Conservation (phyloP, 2,888 invertebrate species). For the Meteorus colon region DNA sequence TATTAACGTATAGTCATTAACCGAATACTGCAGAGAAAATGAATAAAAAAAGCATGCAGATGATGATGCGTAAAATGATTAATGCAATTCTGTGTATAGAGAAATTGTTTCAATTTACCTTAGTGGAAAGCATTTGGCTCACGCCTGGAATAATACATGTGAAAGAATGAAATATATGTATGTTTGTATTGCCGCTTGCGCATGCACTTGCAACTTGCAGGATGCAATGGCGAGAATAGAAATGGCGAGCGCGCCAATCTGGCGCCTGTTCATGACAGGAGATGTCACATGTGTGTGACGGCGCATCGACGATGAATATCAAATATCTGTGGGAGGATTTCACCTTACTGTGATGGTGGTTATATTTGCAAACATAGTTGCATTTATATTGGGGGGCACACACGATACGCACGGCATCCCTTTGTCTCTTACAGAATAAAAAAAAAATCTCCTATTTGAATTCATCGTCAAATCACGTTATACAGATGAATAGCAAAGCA, state of each 20-base stretch:
- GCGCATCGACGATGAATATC: slow-evolving; percentile 58
- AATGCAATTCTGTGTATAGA: neutral
- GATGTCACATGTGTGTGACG: slow-evolving; percentile 56
- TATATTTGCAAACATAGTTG: slow-evolving; percentile 1
- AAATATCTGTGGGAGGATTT: slow-evolving; percentile 42
- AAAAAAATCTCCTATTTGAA: neutral
- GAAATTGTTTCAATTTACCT: slow-evolving; percentile 29
- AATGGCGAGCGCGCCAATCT: slow-evolving; percentile 53
- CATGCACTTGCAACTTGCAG: slow-evolving; percentile 11
- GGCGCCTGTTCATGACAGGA: slow-evolving; percentile 57
- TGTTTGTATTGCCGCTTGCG: slow-evolving; percentile 12
- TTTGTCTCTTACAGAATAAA: neutral
- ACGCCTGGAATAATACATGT: slow-evolving; percentile 60
- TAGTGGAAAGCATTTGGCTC: neutral
- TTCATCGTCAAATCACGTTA: slow-evolving; percentile 15
- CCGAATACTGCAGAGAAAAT: neutral
- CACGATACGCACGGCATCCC: neutral
- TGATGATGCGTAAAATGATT: too few relatives aligned
- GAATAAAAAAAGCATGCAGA: neutral
- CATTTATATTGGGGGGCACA: slow-evolving; percentile 21
- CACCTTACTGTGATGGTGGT: slow-evolving; percentile 28
- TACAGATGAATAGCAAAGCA: slow-evolving; percentile 23
- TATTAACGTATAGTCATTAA: neutral
- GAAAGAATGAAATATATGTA: slow-evolving; percentile 32
- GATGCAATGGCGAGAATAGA: slow-evolving; percentile 32